These are phyloP conservation scores for Drosophila austrosaltans DNA, from an alignment of 2,888 invertebrate species.

Conservation along the genomic window DNA sequence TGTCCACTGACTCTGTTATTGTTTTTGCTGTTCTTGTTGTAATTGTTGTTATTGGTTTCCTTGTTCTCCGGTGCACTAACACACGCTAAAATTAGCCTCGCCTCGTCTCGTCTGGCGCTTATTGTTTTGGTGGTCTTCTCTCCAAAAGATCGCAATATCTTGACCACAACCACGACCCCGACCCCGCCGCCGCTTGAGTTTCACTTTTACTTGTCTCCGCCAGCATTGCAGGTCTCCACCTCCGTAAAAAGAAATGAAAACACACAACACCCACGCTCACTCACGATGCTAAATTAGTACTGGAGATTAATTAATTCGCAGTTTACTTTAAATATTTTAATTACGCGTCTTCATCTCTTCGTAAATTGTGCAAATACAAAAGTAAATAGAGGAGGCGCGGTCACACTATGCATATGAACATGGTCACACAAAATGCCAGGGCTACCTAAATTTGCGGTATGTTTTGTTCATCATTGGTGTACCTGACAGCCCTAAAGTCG, in stretches of 20 bases:
- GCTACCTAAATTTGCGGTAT: conserved; percentile 58
- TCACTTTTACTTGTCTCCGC: conserved; percentile 35
- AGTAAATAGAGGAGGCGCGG: conserved; percentile 15
- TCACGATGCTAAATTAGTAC: neutral
- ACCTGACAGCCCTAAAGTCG: neutral
- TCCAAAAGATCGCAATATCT: conserved; percentile 60
- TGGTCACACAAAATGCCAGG: neutral
- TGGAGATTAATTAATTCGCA: conserved; percentile 2
- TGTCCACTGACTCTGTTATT: conserved; percentile 36
- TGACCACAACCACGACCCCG: conserved; percentile 59
- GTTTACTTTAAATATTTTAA: conserved; percentile 6
- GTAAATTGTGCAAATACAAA: conserved; percentile 15
- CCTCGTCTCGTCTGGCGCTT: conserved; percentile 39
- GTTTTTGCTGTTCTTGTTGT: conserved; percentile 27
- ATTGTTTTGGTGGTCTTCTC: conserved; percentile 63
- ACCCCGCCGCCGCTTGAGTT: conserved; percentile 48
- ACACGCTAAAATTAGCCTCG: conserved; percentile 55
- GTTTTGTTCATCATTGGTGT: conserved; percentile 4
- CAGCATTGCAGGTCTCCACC: conserved; percentile 44
- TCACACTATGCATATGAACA: neutral
- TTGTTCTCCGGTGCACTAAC: conserved; percentile 15
- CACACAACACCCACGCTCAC: neutral
- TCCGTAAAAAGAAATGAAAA: conserved; percentile 22
- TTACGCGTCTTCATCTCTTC: conserved; percentile 9
- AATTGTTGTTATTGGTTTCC: conserved; percentile 2